Evolutionary conservation across 1,140 invertebrate genomes (phyloP).

Genomic region (Streblospio benedicti): DNA sequence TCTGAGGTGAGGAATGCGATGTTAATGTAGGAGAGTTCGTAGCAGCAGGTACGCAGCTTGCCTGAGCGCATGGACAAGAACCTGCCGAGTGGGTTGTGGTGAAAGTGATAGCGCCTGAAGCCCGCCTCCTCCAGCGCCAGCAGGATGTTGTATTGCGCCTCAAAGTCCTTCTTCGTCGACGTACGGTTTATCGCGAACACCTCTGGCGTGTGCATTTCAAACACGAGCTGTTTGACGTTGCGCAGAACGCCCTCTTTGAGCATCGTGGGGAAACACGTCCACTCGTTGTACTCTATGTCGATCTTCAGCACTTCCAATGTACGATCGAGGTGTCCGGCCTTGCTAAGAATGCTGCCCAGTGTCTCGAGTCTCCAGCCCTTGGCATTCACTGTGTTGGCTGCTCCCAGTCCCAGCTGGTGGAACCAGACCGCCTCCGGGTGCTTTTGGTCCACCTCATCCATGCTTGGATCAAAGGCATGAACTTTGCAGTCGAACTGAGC

Average conservation of each 20-base stretch:
- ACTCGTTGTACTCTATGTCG: conserved; percentile 13
- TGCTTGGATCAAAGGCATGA: conserved; percentile 13
- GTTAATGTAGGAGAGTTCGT: conserved; percentile 15
- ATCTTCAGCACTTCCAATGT: conserved; percentile 11
- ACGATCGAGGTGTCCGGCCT: conserved; percentile 6
- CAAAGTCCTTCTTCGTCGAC: conserved; percentile 2
- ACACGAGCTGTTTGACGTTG: conserved; percentile 12
- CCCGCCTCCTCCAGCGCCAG: neutral
- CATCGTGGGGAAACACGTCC: conserved; percentile 8
- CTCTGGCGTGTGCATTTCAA: conserved; percentile 12
- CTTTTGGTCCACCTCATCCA: conserved; percentile 7
- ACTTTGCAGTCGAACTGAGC: neutral
- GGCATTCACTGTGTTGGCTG: conserved; percentile 8
- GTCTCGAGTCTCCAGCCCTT: conserved; percentile 7
- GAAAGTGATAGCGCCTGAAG: conserved; percentile 7
- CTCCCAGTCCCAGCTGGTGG: conserved; percentile 12
- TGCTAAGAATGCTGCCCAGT: conserved; percentile 6
- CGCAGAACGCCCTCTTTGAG: neutral
- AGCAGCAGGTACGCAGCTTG: conserved; percentile 11
- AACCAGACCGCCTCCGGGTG: conserved; percentile 7
- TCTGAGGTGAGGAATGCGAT: too few relatives aligned
- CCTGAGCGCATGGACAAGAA: neutral
- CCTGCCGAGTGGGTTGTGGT: conserved; percentile 4
- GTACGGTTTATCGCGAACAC: neutral
- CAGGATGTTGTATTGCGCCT: neutral